Evolutionary conservation across 2,888 invertebrate species (phyloP).

Genomic region (Cerastoderma edule): DNA sequence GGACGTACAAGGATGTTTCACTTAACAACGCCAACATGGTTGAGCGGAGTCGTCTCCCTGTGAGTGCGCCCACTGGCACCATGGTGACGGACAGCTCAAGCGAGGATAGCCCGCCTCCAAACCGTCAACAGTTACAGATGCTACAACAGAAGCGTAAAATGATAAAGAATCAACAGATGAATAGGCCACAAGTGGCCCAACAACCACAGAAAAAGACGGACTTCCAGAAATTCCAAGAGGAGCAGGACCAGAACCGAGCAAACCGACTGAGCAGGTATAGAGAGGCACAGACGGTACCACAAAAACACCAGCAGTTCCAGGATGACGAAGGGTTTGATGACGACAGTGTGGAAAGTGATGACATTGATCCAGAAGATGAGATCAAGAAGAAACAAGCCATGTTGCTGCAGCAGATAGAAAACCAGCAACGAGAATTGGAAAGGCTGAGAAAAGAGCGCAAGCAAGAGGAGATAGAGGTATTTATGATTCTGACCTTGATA

Average conservation of each 20-base stretch:
- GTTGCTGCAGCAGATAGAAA: constrained; percentile 70
- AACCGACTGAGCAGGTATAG: constrained; percentile 61
- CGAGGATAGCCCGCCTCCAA: constrained; percentile 66
- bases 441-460: constrained; percentile 62
- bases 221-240: constrained; percentile 78
- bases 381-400: constrained; percentile 69
- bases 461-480: constrained; percentile 69
- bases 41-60: constrained; percentile 35
- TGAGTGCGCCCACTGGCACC: constrained; percentile 59
- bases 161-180: constrained; percentile 47
- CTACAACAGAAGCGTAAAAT: constrained; percentile 58
- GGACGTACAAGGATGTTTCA: constrained; percentile 46
- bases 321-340: constrained; percentile 61
- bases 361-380: constrained; percentile 54
- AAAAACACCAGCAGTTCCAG: constrained; percentile 5
- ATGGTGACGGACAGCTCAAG: constrained; percentile 23
- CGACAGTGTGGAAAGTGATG: constrained; percentile 30
- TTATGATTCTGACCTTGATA: too few species aligned
- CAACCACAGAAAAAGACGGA: constrained; percentile 39
- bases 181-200: constrained; percentile 24
- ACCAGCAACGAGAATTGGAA: constrained; percentile 72
- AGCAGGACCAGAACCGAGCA: constrained; percentile 70
- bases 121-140: constrained; percentile 52
- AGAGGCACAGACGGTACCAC: constrained; percentile 23
- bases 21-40: constrained; percentile 18